A percentile compares a stretch with the other conserved stretches of the same genome.
Conservation (phyloP, 2,888 invertebrate species). For the Nineta flava region DNA sequence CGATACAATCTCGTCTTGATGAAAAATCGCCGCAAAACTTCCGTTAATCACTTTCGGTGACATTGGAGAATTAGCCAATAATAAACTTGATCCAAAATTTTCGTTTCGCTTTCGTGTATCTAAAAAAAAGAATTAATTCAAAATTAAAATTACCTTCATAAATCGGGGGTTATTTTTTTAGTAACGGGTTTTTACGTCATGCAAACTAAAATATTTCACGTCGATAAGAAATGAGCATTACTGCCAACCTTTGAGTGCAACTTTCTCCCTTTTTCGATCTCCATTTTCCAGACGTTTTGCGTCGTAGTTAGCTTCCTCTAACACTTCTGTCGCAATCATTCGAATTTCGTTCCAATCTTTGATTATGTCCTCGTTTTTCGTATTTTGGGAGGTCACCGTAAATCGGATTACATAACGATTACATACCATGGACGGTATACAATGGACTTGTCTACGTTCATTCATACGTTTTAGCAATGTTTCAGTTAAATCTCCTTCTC, state of each 20-base stretch:
- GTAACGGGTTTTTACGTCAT: background rate
- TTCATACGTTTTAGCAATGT: slow-evolving; percentile 74
- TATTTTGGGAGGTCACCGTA: slow-evolving; percentile 82
- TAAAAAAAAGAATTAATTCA: slow-evolving; percentile 22
- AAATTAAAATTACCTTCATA: background rate
- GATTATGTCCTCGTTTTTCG: slow-evolving; percentile 57
- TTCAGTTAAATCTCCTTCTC: slow-evolving; percentile 80
- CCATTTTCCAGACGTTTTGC: slow-evolving; percentile 33
- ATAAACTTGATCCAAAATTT: slow-evolving; percentile 82
- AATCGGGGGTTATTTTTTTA: background rate
- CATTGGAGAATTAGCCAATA: slow-evolving; percentile 89
- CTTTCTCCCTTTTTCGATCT: slow-evolving; percentile 37
- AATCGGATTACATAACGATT: slow-evolving; percentile 75
- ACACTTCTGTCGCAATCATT: slow-evolving; percentile 51
- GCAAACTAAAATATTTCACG: background rate
- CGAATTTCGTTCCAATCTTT: slow-evolving; percentile 82
- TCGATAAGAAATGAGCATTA: too few relatives aligned
- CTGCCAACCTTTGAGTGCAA: slow-evolving; percentile 59
- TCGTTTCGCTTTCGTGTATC: slow-evolving; percentile 73
- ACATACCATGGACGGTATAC: slow-evolving; percentile 67
- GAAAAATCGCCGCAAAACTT: slow-evolving; percentile 82
- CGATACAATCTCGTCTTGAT: slow-evolving; percentile 55
- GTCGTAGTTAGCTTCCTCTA: slow-evolving; percentile 49
- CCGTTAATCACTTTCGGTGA: slow-evolving; percentile 94
- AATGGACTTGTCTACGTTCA: slow-evolving; percentile 74